Conservation (phyloP, 1,140 invertebrate genomes). For the Eumeta japonica region DNA sequence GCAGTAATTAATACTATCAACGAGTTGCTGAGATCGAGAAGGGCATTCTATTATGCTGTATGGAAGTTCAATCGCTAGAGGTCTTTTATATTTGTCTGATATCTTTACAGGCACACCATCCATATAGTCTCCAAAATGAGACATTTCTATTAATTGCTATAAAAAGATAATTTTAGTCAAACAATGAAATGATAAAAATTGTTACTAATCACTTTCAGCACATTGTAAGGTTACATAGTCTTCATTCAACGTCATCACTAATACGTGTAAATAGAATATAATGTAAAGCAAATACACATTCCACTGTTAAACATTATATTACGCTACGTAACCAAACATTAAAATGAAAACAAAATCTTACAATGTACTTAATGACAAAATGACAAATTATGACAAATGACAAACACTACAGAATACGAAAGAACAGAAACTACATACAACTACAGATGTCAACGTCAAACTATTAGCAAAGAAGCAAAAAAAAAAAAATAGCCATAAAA, state of each 20-base stretch:
- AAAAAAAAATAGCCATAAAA: too few species aligned
- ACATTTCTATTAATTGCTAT: conserved; percentile 45
- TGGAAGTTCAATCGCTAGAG: conserved; percentile 69
- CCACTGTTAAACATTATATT: too few species aligned
- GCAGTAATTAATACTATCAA: conserved; percentile 62
- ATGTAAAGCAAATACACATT: too few species aligned
- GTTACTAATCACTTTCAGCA: conserved; percentile 39
- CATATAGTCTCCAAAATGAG: conserved; percentile 62
- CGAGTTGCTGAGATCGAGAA: conserved; percentile 57
- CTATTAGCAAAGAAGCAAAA: too few species aligned
- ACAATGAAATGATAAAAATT: conserved; percentile 46
- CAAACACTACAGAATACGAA: too few species aligned
- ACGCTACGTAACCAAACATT: too few species aligned
- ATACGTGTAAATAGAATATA: too few species aligned
- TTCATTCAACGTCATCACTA: conserved; percentile 48
- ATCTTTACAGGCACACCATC: conserved; percentile 85
- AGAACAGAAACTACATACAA: too few species aligned
- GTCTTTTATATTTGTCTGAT: conserved; percentile 79
- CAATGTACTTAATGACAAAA: too few species aligned
- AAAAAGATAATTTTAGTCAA: conserved; percentile 28
- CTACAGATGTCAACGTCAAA: too few species aligned
- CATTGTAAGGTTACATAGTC: conserved; percentile 53
- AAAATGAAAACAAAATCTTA: too few species aligned
- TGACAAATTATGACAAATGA: too few species aligned
- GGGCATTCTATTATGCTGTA: conserved; percentile 65